A percentile compares a stretch with the other conserved stretches of the same genome.
Conservation (phyloP, 2,888 invertebrate genomes). For the Xylocampa areola region DNA sequence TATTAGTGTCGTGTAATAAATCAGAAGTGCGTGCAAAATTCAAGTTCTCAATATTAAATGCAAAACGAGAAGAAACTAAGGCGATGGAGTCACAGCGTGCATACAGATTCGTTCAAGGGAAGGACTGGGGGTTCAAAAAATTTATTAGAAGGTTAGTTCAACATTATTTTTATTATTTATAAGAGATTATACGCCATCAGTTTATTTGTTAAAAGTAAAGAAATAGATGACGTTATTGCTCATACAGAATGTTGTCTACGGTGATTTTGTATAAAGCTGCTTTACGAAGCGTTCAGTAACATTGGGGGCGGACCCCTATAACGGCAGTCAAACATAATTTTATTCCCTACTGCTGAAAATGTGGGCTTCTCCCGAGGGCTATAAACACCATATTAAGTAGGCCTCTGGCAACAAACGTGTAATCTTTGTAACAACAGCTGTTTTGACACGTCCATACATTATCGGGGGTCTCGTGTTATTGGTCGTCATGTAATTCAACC, state of each 20-base stretch:
- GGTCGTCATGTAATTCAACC: conserved; percentile 58
- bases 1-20: conserved; percentile 99
- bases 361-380: conserved; percentile 59
- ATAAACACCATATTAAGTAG: conserved; percentile 59
- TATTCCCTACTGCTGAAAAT: conserved; percentile 62
- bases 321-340: conserved; percentile 60
- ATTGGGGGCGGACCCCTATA: conserved; percentile 46
- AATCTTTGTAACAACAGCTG: conserved; percentile 41
- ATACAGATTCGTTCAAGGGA: conserved; percentile 99
- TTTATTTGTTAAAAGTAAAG: neutral
- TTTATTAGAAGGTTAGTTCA: conserved; percentile 95
- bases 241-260: no score
- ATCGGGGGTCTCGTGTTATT: conserved; percentile 50
- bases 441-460: conserved; percentile 46
- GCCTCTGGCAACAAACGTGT: conserved; percentile 38
- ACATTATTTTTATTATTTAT: neutral
- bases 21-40: conserved; percentile 99
- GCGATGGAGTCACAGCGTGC: conserved; percentile 99
- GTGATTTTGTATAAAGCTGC: conserved; percentile 23
- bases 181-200: no score
- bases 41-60: conserved; percentile 99
- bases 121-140: conserved; percentile 99
- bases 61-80: conserved; percentile 99
- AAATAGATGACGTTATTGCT: neutral
- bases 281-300: conserved; percentile 17